A percentile compares a stretch with the other conserved stretches of the same genome.
Evolutionary conservation across 2,888 invertebrate species (phyloP).

Genomic region (Silvanus unidentatus): DNA sequence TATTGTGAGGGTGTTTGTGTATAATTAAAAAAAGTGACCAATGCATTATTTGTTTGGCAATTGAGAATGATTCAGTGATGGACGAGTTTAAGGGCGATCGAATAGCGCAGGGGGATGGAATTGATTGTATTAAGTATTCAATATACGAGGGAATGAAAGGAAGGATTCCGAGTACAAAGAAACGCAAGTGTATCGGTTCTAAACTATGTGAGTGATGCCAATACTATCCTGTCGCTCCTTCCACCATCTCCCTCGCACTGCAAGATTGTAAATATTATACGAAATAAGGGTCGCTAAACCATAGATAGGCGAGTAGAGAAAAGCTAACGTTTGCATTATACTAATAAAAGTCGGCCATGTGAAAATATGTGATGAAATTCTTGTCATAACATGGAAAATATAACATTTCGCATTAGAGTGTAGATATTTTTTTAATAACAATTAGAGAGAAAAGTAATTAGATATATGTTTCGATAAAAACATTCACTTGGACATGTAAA

Average conservation of each 20-base stretch:
- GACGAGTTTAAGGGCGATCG: too few relatives aligned
- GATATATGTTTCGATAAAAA: too few relatives aligned
- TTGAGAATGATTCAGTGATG: too few relatives aligned
- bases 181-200: not conserved
- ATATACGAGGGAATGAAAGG: not conserved
- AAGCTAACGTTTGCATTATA: constrained; percentile 28
- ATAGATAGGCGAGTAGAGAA: constrained; percentile 10
- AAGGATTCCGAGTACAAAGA: not conserved
- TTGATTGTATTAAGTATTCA: constrained; percentile 2
- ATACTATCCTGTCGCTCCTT: constrained; percentile 1
- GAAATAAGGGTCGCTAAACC: constrained; percentile 24
- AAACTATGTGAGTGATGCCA: not conserved
- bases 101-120: not conserved
- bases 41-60: too few relatives aligned
- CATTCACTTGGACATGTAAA: too few relatives aligned
- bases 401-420: too few relatives aligned
- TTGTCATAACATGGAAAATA: too few relatives aligned
- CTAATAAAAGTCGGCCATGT: constrained; percentile 26
- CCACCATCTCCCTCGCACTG: not conserved
- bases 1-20: not conserved
- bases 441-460: too few relatives aligned
- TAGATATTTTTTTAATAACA: too few relatives aligned
- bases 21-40: too few relatives aligned
- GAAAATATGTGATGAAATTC: constrained; percentile 25
- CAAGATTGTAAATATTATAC: constrained; percentile 31